phyloP scores from a whole-genome alignment of 2,113 vertebrate genomes.

The Sylvilagus bachmani region DNA sequence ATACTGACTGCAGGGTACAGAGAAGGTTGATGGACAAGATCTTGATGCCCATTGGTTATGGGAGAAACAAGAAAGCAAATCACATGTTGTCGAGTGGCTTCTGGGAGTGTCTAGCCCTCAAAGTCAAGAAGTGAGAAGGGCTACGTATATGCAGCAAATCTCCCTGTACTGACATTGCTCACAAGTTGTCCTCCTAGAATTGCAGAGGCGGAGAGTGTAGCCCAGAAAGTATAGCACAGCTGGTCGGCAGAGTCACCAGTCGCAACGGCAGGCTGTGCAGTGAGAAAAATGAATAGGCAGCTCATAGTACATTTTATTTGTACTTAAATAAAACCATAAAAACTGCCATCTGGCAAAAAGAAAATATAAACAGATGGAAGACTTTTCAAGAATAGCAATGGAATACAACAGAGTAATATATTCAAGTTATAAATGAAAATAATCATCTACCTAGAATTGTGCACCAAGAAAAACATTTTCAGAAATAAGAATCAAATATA shows the following conservation, averaged over 20 bases:
- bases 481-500: not conserved
- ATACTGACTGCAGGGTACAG: constrained; percentile 98
- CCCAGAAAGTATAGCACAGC: too few species aligned
- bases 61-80: constrained; percentile 98
- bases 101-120: constrained; percentile 98
- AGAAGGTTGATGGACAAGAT: constrained; percentile 99
- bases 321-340: too few species aligned
- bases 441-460: not conserved
- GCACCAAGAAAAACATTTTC: not conserved
- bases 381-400: not conserved
- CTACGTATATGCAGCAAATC: constrained; percentile 99
- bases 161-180: too few species aligned
- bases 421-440: constrained; percentile 24
- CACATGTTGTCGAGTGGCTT: constrained; percentile 98
- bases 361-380: not conserved
- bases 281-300: too few species aligned
- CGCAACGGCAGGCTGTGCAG: too few species aligned
- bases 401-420: not conserved
- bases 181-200: too few species aligned
- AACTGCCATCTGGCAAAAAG: too few species aligned
- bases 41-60: constrained; percentile 99
- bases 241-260: too few species aligned
- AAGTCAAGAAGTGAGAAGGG: constrained; percentile 97
- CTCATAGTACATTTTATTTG: too few species aligned
- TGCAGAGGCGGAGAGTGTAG: too few species aligned